phyloP scores from a whole-genome alignment of 2,888 invertebrate species.

The Mythimna impura region DNA sequence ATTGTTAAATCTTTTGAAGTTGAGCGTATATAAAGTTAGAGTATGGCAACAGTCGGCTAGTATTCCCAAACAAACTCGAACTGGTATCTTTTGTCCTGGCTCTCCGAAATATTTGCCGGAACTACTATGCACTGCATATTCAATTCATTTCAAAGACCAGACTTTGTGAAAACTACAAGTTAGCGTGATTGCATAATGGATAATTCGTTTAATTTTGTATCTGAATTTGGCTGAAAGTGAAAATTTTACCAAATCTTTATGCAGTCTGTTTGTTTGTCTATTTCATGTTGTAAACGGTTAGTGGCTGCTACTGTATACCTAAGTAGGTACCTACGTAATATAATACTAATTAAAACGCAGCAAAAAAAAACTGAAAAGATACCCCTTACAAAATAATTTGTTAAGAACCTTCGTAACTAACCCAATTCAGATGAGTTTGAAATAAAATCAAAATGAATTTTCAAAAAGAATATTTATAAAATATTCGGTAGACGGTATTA shows the following conservation, averaged over 20 bases:
- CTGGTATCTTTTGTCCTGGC: neutral
- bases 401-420: neutral
- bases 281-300: neutral
- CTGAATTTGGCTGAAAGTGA: neutral
- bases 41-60: slow-evolving; percentile 3
- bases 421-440: neutral
- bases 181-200: neutral
- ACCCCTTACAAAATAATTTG: neutral
- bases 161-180: neutral
- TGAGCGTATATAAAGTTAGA: slow-evolving; percentile 1
- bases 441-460: neutral
- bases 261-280: neutral
- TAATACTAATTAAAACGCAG: too few relatives aligned
- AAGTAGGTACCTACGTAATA: too few relatives aligned
- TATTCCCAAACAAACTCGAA: slow-evolving; percentile 22
- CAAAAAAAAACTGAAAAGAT: neutral
- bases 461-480: neutral
- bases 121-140: neutral
- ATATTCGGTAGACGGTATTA: too few relatives aligned
- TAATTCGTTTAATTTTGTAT: neutral
- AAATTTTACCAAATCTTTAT: neutral
- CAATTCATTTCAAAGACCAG: neutral
- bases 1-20: slow-evolving; percentile 14
- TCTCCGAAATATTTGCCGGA: neutral
- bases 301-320: neutral